These are phyloP conservation scores for Macquaria australasica DNA, from an alignment of 2,113 vertebrate genomes.

Conservation along the genomic window DNA sequence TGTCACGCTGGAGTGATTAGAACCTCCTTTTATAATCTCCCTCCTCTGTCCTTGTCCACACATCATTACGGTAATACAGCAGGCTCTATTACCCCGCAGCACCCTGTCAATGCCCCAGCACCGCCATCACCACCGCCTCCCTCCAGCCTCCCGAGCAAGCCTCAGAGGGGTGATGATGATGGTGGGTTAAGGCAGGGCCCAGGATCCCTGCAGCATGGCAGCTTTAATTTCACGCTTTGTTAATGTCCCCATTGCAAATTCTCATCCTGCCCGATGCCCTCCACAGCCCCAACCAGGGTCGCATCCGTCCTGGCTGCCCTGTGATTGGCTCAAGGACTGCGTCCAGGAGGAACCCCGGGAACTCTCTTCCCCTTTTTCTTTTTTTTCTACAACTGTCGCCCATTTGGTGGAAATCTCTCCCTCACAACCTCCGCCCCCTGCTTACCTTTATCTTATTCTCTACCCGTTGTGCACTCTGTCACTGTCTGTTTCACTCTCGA, in stretches of 20 bases:
- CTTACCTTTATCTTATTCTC: conserved; percentile 68
- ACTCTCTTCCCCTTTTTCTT: conserved; percentile 17
- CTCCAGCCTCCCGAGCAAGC: conserved; percentile 49
- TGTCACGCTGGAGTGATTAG: conserved; percentile 77
- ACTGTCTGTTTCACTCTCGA: conserved; percentile 75
- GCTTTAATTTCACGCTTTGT: conserved; percentile 87
- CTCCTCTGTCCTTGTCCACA: conserved; percentile 79
- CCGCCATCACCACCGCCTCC: conserved; percentile 37
- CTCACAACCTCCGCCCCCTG: conserved; percentile 57
- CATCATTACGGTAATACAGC: conserved; percentile 83
- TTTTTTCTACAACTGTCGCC: conserved; percentile 38
- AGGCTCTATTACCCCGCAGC: conserved; percentile 82
- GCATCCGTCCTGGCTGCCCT: conserved; percentile 71
- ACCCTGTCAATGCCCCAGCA: conserved; percentile 54
- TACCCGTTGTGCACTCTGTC: conserved; percentile 67
- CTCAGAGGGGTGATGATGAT: conserved; percentile 69
- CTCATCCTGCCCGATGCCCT: conserved; percentile 64
- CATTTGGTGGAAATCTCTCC: conserved; percentile 61
- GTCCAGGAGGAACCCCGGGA: conserved; percentile 13
- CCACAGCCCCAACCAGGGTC: conserved; percentile 56
- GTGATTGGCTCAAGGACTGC: conserved; percentile 51
- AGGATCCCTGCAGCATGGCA: conserved; percentile 75
- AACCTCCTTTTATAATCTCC: conserved; percentile 71
- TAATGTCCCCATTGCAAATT: conserved; percentile 77
- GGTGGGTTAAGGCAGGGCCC: conserved; percentile 61